Conservation (phyloP, 2,113 vertebrate species). For the Micromys minutus region DNA sequence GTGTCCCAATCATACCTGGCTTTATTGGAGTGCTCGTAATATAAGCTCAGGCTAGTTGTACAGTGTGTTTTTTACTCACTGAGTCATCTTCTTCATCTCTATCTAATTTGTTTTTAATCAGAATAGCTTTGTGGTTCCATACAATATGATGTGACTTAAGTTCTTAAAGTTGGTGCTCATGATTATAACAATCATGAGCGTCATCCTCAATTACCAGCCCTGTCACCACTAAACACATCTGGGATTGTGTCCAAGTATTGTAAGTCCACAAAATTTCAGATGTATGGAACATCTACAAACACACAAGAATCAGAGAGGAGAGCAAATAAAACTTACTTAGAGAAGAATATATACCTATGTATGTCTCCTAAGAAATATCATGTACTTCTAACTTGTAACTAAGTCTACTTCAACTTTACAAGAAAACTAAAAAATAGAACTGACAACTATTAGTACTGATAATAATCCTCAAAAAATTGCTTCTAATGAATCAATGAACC, state of each 20-base stretch:
- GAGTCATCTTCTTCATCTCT: neutral
- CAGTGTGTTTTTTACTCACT: neutral
- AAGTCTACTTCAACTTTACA: neutral
- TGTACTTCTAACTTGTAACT: neutral
- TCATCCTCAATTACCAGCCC: neutral
- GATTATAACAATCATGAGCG: neutral
- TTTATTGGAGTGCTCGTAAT: neutral
- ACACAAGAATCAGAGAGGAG: neutral
- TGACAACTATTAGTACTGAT: neutral
- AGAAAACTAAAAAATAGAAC: neutral
- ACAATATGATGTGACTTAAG: neutral
- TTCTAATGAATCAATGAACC: neutral
- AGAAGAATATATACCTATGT: neutral
- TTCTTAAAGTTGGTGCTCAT: neutral
- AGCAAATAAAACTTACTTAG: neutral
- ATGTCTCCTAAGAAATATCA: neutral
- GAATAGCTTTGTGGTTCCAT: neutral
- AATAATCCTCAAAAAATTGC: constrained; percentile 28
- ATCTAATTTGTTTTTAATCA: neutral
- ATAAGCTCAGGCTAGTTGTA: neutral
- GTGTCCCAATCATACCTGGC: neutral
- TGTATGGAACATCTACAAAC: neutral
- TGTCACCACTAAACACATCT: neutral
- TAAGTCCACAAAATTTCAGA: neutral
- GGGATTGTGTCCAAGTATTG: neutral